Evolutionary conservation across 2,113 vertebrate genomes (phyloP).

Genomic region (Ariopsis seemanni): DNA sequence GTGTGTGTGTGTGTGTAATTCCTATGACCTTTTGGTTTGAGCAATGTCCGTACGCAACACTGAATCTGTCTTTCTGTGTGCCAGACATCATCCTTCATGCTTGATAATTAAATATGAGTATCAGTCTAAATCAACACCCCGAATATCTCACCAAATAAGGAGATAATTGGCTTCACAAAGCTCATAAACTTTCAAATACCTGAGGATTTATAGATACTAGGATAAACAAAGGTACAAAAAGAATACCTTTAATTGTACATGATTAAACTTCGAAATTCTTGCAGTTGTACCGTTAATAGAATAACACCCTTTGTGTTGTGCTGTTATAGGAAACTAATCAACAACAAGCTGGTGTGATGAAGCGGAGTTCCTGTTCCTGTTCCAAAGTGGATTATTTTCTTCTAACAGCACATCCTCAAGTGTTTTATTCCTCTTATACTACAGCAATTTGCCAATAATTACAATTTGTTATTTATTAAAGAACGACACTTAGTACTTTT

Average conservation of each 20-base stretch:
- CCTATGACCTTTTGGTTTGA: constrained; percentile 1
- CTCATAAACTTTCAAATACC: background rate
- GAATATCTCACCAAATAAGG: constrained; percentile 48
- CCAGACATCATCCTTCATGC: constrained; percentile 15
- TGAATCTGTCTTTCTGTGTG: background rate
- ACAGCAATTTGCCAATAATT: background rate
- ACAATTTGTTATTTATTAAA: background rate
- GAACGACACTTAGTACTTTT: background rate
- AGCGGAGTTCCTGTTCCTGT: background rate
- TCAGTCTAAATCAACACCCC: constrained; percentile 3
- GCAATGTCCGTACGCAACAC: constrained; percentile 10
- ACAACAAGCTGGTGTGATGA: background rate
- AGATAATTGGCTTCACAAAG: constrained; percentile 6
- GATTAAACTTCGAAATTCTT: background rate
- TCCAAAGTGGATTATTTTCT: background rate
- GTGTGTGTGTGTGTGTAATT: background rate
- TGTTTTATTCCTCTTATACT: background rate
- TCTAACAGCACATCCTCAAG: background rate
- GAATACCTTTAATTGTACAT: background rate
- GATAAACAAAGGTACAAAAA: constrained; percentile 56
- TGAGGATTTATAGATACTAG: constrained; percentile 26
- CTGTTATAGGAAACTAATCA: background rate
- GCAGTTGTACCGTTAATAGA: background rate
- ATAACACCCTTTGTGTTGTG: background rate
- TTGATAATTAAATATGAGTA: constrained; percentile 22